phyloP scores from a whole-genome alignment of 2,888 invertebrate genomes.

The Elysia crispata region DNA sequence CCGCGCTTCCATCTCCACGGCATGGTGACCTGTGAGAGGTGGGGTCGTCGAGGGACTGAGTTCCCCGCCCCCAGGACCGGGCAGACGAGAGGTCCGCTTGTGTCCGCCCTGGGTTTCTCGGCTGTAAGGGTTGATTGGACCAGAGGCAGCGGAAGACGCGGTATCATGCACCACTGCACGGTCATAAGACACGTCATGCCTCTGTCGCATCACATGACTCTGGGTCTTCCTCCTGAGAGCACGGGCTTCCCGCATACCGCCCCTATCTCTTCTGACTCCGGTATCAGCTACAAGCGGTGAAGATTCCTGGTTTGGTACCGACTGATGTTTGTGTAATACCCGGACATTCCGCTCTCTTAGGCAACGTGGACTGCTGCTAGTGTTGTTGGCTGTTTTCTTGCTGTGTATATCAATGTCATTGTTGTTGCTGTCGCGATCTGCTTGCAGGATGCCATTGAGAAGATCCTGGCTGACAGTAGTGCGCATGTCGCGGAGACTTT shows the following conservation, averaged over 20 bases:
- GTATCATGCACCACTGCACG: neutral
- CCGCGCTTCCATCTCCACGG: neutral
- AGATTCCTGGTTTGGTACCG: no score
- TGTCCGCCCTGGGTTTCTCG: no score
- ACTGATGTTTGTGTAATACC: no score
- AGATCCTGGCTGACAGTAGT: no score
- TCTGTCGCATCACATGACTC: neutral
- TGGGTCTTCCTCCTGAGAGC: neutral
- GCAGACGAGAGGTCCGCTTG: no score
- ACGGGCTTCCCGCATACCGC: neutral
- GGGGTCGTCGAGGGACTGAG: neutral
- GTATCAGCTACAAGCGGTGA: no score
- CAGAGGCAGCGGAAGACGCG: neutral
- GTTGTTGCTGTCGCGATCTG: neutral
- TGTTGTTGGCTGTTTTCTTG: neutral
- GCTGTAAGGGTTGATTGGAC: neutral
- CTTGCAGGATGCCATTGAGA: no score
- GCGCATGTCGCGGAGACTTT: conserved; percentile 9
- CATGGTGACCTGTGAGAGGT: neutral
- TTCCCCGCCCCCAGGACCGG: no score
- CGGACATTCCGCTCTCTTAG: neutral
- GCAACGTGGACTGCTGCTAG: neutral
- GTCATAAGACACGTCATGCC: neutral
- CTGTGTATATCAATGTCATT: neutral
- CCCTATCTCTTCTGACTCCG: neutral